These are phyloP conservation scores for Antechinus flavipes DNA, from an alignment of 2,113 vertebrate genomes.

Conservation along the genomic window DNA sequence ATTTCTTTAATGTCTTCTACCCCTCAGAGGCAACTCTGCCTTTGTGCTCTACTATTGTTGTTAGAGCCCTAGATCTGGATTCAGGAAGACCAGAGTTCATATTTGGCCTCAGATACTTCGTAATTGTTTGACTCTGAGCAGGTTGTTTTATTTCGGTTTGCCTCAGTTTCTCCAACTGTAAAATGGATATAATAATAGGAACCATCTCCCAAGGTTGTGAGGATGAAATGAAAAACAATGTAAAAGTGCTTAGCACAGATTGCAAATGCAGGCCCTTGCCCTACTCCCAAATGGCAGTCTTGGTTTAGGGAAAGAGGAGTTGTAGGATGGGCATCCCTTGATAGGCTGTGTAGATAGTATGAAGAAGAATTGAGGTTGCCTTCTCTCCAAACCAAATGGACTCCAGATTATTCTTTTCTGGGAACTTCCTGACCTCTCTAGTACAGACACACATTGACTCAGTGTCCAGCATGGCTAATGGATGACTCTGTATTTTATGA, in stretches of 20 bases:
- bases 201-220: not conserved
- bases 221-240: not conserved
- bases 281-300: too few relatives aligned
- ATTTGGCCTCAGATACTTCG: too few relatives aligned
- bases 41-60: too few relatives aligned
- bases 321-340: constrained; percentile 58
- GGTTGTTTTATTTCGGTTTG: not conserved
- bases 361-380: constrained; percentile 93
- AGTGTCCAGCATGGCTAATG: constrained; percentile 87
- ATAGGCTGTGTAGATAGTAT: constrained; percentile 96
- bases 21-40: not conserved
- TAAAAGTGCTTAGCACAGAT: not conserved
- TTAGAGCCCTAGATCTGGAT: not conserved
- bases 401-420: constrained; percentile 84
- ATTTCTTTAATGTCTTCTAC: not conserved
- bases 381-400: constrained; percentile 94
- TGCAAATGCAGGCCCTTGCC: too few relatives aligned
- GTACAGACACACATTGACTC: constrained; percentile 95
- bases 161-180: not conserved
- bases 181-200: not conserved
- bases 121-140: not conserved
- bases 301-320: too few relatives aligned
- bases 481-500: constrained; percentile 97
- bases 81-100: not conserved
- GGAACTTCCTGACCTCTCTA: constrained; percentile 93